Evolutionary conservation across 1,140 invertebrate species (phyloP).

Genomic region (Scylla paramamosain): DNA sequence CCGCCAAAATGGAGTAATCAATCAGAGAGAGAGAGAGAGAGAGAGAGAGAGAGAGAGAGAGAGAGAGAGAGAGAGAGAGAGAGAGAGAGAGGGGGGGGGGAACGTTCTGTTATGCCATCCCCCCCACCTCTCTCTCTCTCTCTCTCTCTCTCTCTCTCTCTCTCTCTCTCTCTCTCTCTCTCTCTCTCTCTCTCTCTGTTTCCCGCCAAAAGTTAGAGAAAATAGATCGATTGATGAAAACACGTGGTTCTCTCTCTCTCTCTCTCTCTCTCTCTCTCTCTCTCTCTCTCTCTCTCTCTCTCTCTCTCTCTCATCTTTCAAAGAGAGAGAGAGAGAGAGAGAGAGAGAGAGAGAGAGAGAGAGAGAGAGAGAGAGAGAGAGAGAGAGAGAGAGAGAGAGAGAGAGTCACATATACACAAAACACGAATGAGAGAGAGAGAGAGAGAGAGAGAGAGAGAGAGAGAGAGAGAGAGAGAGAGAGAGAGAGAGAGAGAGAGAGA

Average conservation of each 20-base stretch:
- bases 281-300: not conserved
- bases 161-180: not conserved
- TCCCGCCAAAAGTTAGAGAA: not conserved
- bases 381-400: no score
- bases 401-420: no score
- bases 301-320: no score
- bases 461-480: no score
- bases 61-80: conserved; percentile 23
- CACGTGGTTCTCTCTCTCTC: no score
- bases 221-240: no score
- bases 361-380: not conserved
- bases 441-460: no score
- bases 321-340: not conserved
- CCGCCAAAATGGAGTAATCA: no score
- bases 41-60: conserved; percentile 27
- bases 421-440: no score
- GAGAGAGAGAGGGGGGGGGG: not conserved
- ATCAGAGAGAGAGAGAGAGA: conserved; percentile 12
- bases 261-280: conserved; percentile 9
- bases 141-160: not conserved
- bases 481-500: no score
- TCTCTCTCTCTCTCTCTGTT: not conserved
- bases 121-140: not conserved
- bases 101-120: not conserved
- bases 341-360: not conserved